These are phyloP conservation scores for Watsonalla cultraria DNA, from an alignment of 2,888 invertebrate genomes.

Conservation along the genomic window DNA sequence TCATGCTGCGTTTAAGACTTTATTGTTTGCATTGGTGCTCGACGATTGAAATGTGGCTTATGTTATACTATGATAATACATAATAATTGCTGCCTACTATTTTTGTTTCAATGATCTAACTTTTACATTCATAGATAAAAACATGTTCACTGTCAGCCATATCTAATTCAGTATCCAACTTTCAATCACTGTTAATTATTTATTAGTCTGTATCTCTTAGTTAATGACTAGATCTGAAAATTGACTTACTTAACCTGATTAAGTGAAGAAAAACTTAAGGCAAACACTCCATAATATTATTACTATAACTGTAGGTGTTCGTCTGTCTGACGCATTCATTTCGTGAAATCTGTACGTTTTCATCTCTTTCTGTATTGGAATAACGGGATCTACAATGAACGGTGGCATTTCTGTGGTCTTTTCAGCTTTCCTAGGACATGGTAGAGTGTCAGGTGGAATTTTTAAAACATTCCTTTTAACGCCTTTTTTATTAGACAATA, in stretches of 20 bases:
- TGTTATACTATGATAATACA: not conserved
- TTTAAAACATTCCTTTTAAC: constrained; percentile 60
- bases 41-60: constrained; percentile 28
- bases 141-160: constrained; percentile 6
- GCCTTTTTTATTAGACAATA: constrained; percentile 38
- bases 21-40: constrained; percentile 43
- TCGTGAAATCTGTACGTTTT: constrained; percentile 67
- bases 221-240: constrained; percentile 44
- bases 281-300: constrained; percentile 48
- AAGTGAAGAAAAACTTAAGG: constrained; percentile 63
- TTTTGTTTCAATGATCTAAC: not conserved
- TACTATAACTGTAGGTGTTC: constrained; percentile 25
- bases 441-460: constrained; percentile 61
- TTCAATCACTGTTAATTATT: constrained; percentile 35
- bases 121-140: constrained; percentile 8
- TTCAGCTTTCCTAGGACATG: constrained; percentile 57
- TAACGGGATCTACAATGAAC: constrained; percentile 57
- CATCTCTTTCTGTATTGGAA: constrained; percentile 72
- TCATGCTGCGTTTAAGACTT: constrained; percentile 12
- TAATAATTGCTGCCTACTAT: not conserved
- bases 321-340: constrained; percentile 39
- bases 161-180: constrained; percentile 22
- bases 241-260: constrained; percentile 29
- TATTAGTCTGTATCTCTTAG: constrained; percentile 56
- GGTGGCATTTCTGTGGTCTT: constrained; percentile 58